Conservation (phyloP, 1,140 invertebrate species). For the Cryptotermes secundus region DNA sequence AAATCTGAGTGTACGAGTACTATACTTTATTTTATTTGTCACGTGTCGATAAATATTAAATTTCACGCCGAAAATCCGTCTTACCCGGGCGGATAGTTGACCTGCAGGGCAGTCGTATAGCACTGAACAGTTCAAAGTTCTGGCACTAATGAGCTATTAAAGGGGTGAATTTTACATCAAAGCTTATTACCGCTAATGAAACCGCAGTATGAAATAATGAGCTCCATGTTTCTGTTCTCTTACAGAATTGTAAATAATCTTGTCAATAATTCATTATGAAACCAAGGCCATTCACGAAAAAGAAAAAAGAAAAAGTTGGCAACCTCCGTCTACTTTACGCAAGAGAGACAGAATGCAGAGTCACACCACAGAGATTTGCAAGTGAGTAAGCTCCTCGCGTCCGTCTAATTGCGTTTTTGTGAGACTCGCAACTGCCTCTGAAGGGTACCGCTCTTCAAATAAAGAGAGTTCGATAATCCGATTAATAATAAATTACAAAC, state of each 20-base stretch:
- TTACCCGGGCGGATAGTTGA: too few species aligned
- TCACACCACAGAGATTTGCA: not conserved
- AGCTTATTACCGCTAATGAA: not conserved
- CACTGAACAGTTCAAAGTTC: not conserved
- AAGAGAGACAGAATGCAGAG: not conserved
- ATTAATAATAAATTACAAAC: slow-evolving; percentile 9
- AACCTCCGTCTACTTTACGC: too few species aligned
- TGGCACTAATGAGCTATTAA: not conserved
- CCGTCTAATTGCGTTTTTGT: not conserved
- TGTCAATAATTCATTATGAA: not conserved
- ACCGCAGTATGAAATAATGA: not conserved
- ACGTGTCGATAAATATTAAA: too few species aligned
- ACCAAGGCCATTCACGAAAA: not conserved
- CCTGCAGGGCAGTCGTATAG: not conserved
- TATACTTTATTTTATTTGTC: too few species aligned
- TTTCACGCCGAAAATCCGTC: too few species aligned
- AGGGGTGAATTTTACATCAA: not conserved
- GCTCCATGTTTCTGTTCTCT: not conserved
- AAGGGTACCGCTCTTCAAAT: not conserved
- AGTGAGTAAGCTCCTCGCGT: not conserved
- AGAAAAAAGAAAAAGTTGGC: too few species aligned
- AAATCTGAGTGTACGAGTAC: too few species aligned
- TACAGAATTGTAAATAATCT: not conserved
- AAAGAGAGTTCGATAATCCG: slow-evolving; percentile 3
- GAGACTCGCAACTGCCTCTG: not conserved